A percentile compares a stretch with the other conserved stretches of the same genome.
These are phyloP conservation scores for Drosophila yooni DNA, from an alignment of 2,888 invertebrate species.

Conservation along the genomic window DNA sequence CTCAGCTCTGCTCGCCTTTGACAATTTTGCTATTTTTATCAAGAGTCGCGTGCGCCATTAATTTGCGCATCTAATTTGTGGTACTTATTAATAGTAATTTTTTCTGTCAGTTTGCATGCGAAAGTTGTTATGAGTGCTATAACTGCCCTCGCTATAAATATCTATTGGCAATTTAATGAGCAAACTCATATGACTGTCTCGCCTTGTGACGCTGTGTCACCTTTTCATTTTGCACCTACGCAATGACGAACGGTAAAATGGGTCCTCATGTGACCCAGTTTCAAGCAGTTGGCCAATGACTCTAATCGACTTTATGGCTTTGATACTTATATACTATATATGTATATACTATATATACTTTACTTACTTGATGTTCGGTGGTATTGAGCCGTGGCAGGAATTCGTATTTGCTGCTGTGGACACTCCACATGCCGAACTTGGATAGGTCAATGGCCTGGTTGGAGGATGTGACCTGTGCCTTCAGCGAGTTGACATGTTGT, in stretches of 20 bases:
- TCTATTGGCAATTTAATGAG: slow-evolving; percentile 1
- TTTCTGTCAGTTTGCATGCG: neutral
- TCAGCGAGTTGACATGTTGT: slow-evolving; percentile 16
- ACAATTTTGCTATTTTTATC: slow-evolving; percentile 19
- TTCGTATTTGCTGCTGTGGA: slow-evolving; percentile 59
- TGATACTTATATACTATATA: neutral
- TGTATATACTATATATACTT: neutral
- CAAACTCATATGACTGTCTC: slow-evolving; percentile 52
- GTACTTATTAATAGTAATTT: neutral
- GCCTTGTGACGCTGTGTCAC: slow-evolving; percentile 50
- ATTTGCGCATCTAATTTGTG: slow-evolving; percentile 21
- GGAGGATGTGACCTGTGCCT: slow-evolving; percentile 20
- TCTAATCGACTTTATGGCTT: slow-evolving; percentile 11
- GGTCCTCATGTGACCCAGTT: slow-evolving; percentile 62
- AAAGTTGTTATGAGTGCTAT: neutral
- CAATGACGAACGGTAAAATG: slow-evolving; percentile 51
- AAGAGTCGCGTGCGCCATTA: slow-evolving; percentile 44
- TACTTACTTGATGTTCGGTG: slow-evolving; percentile 38
- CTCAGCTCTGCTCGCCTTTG: neutral
- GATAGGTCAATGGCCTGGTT: slow-evolving; percentile 62
- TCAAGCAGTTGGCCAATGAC: slow-evolving; percentile 5
- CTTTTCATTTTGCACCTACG: slow-evolving; percentile 67
- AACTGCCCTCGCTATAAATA: slow-evolving; percentile 39
- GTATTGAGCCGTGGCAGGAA: slow-evolving; percentile 71
- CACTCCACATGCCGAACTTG: slow-evolving; percentile 44